These are phyloP conservation scores for Catharus fuscescens DNA, from an alignment of 2,113 vertebrate genomes.

Conservation along the genomic window DNA sequence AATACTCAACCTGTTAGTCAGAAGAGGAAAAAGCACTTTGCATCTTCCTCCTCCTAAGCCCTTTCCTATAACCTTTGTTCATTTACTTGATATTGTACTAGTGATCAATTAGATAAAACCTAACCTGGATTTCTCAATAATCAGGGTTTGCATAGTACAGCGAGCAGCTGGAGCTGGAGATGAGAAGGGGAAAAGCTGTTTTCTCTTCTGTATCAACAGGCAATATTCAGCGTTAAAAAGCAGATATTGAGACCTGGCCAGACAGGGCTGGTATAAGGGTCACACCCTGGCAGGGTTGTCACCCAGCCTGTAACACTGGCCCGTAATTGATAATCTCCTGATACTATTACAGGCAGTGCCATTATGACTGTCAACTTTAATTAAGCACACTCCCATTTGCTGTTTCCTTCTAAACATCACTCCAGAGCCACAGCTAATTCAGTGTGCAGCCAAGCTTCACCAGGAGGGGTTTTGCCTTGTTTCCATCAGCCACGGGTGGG, in stretches of 20 bases:
- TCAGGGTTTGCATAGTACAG: not conserved
- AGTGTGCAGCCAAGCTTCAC: not conserved
- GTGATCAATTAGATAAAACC: not conserved
- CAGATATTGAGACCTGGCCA: not conserved
- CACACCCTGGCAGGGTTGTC: not conserved
- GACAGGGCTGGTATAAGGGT: not conserved
- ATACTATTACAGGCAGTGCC: slow-evolving; percentile 43
- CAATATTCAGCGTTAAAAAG: not conserved
- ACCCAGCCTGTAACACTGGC: not conserved
- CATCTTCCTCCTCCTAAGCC: not conserved
- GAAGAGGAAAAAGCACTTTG: not conserved
- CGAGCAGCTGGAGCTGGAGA: not conserved
- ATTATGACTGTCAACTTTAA: slow-evolving; percentile 62
- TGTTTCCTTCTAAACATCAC: slow-evolving; percentile 30
- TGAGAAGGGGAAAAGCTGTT: not conserved
- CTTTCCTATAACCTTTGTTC: not conserved
- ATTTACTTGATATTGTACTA: not conserved
- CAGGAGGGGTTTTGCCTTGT: not conserved
- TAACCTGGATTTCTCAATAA: not conserved
- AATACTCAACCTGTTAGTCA: not conserved
- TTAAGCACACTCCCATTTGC: slow-evolving; percentile 32
- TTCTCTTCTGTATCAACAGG: not conserved
- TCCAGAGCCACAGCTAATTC: not conserved
- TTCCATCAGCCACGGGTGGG: not conserved
- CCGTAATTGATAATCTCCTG: slow-evolving; percentile 31